These are phyloP conservation scores for Omphaloscelis lunosa DNA, from an alignment of 2,888 invertebrate genomes.

Conservation along the genomic window DNA sequence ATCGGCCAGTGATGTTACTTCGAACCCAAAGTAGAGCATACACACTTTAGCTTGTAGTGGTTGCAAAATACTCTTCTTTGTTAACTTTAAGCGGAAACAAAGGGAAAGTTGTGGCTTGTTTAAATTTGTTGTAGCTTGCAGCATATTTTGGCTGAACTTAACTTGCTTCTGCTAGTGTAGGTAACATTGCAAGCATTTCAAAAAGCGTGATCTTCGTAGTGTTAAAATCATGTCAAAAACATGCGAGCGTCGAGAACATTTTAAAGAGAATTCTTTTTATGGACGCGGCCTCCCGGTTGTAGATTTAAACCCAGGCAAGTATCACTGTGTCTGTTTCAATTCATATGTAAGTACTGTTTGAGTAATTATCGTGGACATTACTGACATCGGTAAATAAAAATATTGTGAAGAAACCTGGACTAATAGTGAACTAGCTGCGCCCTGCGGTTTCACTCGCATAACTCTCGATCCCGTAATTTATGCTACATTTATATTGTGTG, in stretches of 20 bases:
- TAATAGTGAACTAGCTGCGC: no score
- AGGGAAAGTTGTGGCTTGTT: slow-evolving; percentile 46
- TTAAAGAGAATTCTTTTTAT: neutral
- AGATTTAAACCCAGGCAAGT: neutral
- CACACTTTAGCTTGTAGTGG: slow-evolving; percentile 52
- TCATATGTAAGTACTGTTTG: no score
- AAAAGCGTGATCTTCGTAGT: neutral
- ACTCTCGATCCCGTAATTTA: no score
- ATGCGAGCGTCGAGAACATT: neutral
- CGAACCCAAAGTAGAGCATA: slow-evolving; percentile 40
- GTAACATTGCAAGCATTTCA: neutral
- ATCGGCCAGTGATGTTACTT: slow-evolving; percentile 58
- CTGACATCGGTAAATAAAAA: neutral
- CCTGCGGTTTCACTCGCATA: no score
- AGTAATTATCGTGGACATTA: neutral
- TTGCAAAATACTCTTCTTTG: slow-evolving; percentile 50
- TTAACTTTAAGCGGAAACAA: slow-evolving; percentile 50
- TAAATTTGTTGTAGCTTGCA: slow-evolving; percentile 28
- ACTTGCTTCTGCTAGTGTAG: neutral
- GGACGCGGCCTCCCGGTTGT: neutral
- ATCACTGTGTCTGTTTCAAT: neutral
- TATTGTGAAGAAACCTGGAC: neutral
- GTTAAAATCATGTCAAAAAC: no score
- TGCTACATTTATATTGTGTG: no score
- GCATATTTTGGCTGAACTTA: slow-evolving; percentile 21